Evolutionary conservation across 2,797 vertebrate genomes (phyloP).

Genomic region (Halcyon chelicuti): DNA sequence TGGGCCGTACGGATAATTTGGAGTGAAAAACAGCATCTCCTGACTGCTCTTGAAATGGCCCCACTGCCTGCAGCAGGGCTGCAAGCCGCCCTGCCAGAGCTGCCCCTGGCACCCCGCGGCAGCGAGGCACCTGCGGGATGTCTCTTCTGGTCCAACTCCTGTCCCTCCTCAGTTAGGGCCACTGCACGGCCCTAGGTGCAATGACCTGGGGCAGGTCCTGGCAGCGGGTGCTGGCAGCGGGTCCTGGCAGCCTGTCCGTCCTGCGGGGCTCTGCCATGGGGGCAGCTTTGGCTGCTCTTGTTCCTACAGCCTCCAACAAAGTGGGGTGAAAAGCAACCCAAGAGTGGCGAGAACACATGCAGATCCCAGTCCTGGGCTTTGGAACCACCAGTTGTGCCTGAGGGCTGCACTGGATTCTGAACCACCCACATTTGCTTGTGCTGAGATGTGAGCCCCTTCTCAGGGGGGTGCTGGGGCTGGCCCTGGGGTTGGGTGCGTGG

Average conservation of each 20-base stretch:
- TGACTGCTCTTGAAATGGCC: background rate
- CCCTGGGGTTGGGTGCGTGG: rapidly evolving
- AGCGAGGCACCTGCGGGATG: rapidly evolving
- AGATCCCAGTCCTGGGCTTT: rapidly evolving
- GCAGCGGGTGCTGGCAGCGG: background rate
- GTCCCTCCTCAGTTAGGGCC: rapidly evolving
- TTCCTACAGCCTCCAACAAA: background rate
- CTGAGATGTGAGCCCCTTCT: background rate
- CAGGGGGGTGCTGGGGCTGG: rapidly evolving
- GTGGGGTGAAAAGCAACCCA: background rate
- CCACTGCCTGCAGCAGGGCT: rapidly evolving
- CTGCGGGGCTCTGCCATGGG: rapidly evolving
- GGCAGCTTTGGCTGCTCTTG: background rate
- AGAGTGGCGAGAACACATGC: rapidly evolving
- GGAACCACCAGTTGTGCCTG: rapidly evolving
- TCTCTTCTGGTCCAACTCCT: background rate
- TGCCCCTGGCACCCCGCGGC: background rate
- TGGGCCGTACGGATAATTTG: background rate
- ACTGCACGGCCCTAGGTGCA: too few species aligned
- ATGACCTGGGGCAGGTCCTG: background rate
- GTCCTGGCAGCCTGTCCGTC: background rate
- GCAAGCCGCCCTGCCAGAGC: background rate
- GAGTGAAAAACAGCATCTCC: background rate
- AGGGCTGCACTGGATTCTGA: background rate
- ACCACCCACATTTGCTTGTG: rapidly evolving